A percentile compares a stretch with the other conserved stretches of the same genome.
phyloP scores from a whole-genome alignment of 2,888 invertebrate genomes.

The Heliconius aoede region DNA sequence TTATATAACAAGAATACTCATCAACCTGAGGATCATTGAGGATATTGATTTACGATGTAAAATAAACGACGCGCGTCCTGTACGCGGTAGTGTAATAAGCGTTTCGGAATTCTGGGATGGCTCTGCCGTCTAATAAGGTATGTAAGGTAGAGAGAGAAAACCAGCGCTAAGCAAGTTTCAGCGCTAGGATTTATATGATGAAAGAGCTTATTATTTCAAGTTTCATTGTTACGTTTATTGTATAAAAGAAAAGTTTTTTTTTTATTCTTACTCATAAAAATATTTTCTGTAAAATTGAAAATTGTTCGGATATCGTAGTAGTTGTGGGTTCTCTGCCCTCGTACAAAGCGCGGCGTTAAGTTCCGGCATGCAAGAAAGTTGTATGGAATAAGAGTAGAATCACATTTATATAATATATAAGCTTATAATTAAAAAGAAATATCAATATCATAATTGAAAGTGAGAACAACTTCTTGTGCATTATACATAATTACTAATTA shows the following conservation, averaged over 20 bases:
- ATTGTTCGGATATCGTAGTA: too few relatives aligned
- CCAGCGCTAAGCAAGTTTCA: neutral
- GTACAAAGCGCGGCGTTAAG: neutral
- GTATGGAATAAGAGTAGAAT: neutral
- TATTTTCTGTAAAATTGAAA: too few relatives aligned
- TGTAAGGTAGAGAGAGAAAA: slow-evolving; percentile 8
- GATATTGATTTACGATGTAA: neutral
- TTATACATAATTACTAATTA: too few relatives aligned
- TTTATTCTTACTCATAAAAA: too few relatives aligned
- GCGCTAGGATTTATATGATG: neutral
- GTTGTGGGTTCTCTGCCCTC: too few relatives aligned
- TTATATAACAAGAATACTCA: too few relatives aligned
- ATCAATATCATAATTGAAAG: too few relatives aligned
- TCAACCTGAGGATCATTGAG: neutral
- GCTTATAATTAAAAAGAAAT: neutral
- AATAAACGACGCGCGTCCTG: neutral
- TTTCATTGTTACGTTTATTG: neutral
- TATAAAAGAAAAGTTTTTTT: too few relatives aligned
- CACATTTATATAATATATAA: too few relatives aligned
- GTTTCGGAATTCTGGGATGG: slow-evolving; percentile 6
- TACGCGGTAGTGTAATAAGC: slow-evolving; percentile 12
- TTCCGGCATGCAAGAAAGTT: neutral
- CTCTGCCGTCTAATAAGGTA: slow-evolving; percentile 4
- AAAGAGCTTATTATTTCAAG: neutral
- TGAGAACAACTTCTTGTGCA: too few relatives aligned